These are phyloP conservation scores for Oxytorus armatus DNA, from an alignment of 2,888 invertebrate genomes.

Conservation along the genomic window DNA sequence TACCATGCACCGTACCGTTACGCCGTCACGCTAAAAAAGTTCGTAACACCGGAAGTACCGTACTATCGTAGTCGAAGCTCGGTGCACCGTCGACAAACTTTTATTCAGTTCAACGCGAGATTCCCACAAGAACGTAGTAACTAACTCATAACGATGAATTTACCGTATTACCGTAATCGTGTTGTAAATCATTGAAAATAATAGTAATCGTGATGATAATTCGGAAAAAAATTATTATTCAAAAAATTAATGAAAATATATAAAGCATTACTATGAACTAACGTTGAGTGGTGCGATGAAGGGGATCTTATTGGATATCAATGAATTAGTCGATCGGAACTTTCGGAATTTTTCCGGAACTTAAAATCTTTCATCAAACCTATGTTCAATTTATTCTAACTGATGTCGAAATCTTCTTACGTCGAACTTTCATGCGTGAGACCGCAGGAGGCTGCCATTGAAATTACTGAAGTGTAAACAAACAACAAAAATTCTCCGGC, in stretches of 20 bases:
- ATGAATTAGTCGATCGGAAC: too few species aligned
- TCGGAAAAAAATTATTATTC: background rate
- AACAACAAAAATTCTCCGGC: too few species aligned
- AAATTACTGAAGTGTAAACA: too few species aligned
- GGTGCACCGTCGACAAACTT: slow-evolving; percentile 49
- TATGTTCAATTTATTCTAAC: background rate
- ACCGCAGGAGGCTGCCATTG: too few species aligned
- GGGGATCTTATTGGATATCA: too few species aligned
- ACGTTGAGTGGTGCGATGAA: too few species aligned
- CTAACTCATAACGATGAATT: slow-evolving; percentile 5
- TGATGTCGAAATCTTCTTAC: background rate
- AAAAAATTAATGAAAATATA: background rate
- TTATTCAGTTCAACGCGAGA: slow-evolving; percentile 60
- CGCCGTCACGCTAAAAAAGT: slow-evolving; percentile 78
- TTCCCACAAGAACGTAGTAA: slow-evolving; percentile 40
- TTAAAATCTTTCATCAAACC: too few species aligned
- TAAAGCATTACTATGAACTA: background rate
- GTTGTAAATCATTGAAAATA: background rate
- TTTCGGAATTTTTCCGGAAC: too few species aligned
- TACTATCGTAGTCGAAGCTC: slow-evolving; percentile 69
- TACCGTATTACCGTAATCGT: background rate
- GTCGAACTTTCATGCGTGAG: too few species aligned
- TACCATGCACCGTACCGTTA: slow-evolving; percentile 79
- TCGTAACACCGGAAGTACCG: slow-evolving; percentile 74
- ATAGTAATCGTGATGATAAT: background rate